Conservation (phyloP, 2,888 invertebrate species). For the Cyaniris semiargus region DNA sequence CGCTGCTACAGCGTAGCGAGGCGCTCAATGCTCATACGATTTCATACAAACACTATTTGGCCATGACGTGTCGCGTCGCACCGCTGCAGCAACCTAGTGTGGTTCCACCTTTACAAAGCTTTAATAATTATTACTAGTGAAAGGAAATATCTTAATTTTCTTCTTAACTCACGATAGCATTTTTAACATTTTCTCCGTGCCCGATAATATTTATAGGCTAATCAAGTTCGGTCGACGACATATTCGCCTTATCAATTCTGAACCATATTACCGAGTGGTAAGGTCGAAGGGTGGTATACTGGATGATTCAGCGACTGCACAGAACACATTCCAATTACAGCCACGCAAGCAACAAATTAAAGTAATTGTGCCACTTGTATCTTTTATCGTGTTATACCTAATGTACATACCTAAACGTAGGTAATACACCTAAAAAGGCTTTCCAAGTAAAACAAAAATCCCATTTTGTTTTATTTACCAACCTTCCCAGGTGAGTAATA, state of each 20-base stretch:
- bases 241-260: background rate
- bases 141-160: background rate
- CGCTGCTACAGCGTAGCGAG: too few species aligned
- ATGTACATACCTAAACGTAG: too few species aligned
- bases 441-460: too few species aligned
- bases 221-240: background rate
- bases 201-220: background rate
- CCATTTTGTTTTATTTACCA: too few species aligned
- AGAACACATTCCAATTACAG: background rate
- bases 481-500: too few species aligned
- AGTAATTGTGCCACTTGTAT: background rate
- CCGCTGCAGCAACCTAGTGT: too few species aligned
- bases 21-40: too few species aligned
- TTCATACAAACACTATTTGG: too few species aligned
- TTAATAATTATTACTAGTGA: background rate
- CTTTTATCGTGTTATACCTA: background rate
- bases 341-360: conserved; percentile 2
- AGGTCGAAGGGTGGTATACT: background rate
- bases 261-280: background rate
- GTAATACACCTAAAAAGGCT: too few species aligned
- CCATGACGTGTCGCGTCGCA: too few species aligned
- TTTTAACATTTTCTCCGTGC: background rate
- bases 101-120: background rate
- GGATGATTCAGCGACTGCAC: background rate
- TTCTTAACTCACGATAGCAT: conserved; percentile 1